Conservation (phyloP, 2,113 vertebrate genomes). For the Myotis yumanensis region DNA sequence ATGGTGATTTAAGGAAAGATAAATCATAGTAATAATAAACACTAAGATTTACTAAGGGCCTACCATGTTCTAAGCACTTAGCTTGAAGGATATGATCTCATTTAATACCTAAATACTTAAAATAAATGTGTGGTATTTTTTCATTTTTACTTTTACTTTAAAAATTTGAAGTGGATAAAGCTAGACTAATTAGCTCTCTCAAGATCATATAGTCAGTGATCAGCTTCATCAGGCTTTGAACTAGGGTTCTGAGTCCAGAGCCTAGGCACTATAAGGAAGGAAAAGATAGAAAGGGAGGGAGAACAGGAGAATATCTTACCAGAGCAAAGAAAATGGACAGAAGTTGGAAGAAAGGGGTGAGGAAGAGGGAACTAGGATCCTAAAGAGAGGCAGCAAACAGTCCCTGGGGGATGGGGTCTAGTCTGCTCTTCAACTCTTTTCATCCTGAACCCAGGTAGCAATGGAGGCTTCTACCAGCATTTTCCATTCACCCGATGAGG, state of each 20-base stretch:
- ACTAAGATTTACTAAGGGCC: background rate
- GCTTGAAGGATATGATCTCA: background rate
- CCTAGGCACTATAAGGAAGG: background rate
- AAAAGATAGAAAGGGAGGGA: background rate
- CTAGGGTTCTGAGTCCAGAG: background rate
- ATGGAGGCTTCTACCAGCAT: background rate
- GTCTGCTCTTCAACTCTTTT: background rate
- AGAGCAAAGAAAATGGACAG: too few relatives aligned
- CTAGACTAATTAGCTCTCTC: background rate
- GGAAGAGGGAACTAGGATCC: background rate
- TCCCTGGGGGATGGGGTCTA: background rate
- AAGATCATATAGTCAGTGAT: background rate
- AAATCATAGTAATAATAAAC: background rate
- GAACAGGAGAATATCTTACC: background rate
- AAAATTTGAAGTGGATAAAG: background rate
- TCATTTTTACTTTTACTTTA: slow-evolving; percentile 1
- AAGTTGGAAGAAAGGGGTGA: background rate
- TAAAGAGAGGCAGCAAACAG: background rate
- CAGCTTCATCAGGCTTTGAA: background rate
- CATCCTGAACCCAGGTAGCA: background rate
- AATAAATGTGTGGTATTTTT: background rate
- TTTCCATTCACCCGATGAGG: background rate
- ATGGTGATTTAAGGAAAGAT: background rate
- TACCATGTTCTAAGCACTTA: background rate
- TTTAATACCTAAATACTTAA: background rate